phyloP scores from a whole-genome alignment of 2,888 invertebrate genomes.

The Eupeodes latifasciatus region DNA sequence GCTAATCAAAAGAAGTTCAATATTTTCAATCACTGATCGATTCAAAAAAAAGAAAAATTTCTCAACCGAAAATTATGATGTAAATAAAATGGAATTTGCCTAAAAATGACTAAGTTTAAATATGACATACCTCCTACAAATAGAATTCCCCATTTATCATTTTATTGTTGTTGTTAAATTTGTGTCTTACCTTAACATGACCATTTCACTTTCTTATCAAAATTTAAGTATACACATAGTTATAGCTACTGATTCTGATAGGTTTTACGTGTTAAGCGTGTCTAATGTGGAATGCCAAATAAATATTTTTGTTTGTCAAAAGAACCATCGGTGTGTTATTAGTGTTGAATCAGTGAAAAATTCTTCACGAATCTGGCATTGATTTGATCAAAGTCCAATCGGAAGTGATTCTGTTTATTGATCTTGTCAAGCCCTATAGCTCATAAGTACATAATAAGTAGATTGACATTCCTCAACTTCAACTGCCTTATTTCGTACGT shows the following conservation, averaged over 20 bases:
- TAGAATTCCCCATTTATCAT: not conserved
- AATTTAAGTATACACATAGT: no score
- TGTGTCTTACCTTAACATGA: not conserved
- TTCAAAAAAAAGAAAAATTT: no score
- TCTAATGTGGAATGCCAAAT: not conserved
- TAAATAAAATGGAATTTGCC: not conserved
- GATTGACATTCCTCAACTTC: not conserved
- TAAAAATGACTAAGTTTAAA: constrained; percentile 4
- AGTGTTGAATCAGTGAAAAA: not conserved
- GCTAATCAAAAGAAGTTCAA: no score
- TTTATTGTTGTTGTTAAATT: not conserved
- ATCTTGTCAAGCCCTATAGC: not conserved
- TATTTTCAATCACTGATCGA: no score
- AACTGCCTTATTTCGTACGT: not conserved
- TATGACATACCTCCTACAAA: not conserved
- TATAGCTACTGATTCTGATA: not conserved
- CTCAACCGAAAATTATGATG: no score
- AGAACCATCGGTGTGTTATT: not conserved
- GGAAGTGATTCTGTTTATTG: not conserved
- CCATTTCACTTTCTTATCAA: not conserved
- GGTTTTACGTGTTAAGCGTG: constrained; percentile 10
- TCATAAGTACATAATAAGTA: no score
- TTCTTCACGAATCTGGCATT: not conserved
- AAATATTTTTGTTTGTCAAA: not conserved
- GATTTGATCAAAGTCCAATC: constrained; percentile 14